These are phyloP conservation scores for Dryocosmus kuriphilus DNA, from an alignment of 2,888 invertebrate species.

Conservation along the genomic window DNA sequence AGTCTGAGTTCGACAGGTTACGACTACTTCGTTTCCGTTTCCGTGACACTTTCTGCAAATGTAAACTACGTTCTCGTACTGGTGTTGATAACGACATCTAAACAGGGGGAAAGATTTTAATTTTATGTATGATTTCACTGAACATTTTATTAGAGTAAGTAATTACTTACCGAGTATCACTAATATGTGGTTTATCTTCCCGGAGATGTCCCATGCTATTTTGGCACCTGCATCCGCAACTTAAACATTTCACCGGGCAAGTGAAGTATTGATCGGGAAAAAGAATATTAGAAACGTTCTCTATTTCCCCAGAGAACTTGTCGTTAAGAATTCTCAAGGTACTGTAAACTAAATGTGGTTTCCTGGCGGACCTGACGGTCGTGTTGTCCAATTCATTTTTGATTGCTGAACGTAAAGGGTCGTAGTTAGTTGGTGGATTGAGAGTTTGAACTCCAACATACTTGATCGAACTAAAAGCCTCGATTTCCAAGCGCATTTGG, in stretches of 20 bases:
- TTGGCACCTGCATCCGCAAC: slow-evolving; percentile 83
- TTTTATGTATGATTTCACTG: not conserved
- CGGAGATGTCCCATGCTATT: slow-evolving; percentile 84
- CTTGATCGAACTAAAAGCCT: slow-evolving; percentile 86
- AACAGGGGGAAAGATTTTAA: slow-evolving; percentile 55
- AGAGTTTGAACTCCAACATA: slow-evolving; percentile 83
- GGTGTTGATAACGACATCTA: slow-evolving; percentile 83
- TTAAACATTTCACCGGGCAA: slow-evolving; percentile 85
- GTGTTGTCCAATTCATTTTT: slow-evolving; percentile 84
- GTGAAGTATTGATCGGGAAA: slow-evolving; percentile 91
- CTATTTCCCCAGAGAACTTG: slow-evolving; percentile 86
- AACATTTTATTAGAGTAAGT: not conserved
- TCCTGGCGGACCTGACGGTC: slow-evolving; percentile 84
- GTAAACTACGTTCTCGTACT: slow-evolving; percentile 85
- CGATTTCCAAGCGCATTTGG: slow-evolving; percentile 82
- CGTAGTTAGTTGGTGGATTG: slow-evolving; percentile 81
- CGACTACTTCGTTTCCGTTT: slow-evolving; percentile 81
- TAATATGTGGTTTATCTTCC: slow-evolving; percentile 81
- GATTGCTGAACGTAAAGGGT: slow-evolving; percentile 80
- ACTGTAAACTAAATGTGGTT: slow-evolving; percentile 83
- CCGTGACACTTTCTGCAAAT: slow-evolving; percentile 83
- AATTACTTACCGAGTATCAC: slow-evolving; percentile 70
- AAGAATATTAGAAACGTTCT: slow-evolving; percentile 81
- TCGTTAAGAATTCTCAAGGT: slow-evolving; percentile 87
- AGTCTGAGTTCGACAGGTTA: slow-evolving; percentile 79